phyloP scores from a whole-genome alignment of 2,888 invertebrate species.

The Morpho deidamia region DNA sequence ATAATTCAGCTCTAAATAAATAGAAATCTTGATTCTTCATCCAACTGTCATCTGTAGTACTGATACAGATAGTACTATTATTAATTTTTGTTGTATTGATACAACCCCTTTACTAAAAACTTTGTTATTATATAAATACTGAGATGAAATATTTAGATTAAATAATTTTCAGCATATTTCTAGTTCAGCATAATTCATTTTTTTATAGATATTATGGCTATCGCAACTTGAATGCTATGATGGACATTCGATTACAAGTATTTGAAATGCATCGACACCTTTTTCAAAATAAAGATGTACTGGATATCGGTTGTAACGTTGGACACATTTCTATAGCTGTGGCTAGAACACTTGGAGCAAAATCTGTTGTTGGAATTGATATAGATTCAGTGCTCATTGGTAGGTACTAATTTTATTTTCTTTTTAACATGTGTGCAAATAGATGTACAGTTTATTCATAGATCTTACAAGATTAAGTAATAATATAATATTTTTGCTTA shows the following conservation, averaged over 20 bases:
- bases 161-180: no score
- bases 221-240: slow-evolving; percentile 88
- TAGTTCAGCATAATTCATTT: background rate
- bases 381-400: slow-evolving; percentile 93
- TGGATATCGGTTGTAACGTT: slow-evolving; percentile 98
- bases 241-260: slow-evolving; percentile 90
- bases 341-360: slow-evolving; percentile 91
- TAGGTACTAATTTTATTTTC: slow-evolving; percentile 31
- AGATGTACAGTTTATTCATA: no score
- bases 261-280: slow-evolving; percentile 88
- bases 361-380: slow-evolving; percentile 94
- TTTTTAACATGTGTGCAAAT: background rate
- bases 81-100: no score
- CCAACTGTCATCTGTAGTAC: no score
- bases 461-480: no score
- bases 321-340: slow-evolving; percentile 96
- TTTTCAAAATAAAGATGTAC: slow-evolving; percentile 92
- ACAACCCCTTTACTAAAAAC: no score
- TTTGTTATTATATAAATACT: no score
- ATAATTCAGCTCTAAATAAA: no score
- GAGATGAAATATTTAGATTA: no score
- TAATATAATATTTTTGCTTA: no score
- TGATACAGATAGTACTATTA: no score
- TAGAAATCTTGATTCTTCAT: no score
- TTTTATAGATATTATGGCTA: slow-evolving; percentile 93